Evolutionary conservation across 2,888 invertebrate genomes (phyloP).

Genomic region (Deroplatys truncata): DNA sequence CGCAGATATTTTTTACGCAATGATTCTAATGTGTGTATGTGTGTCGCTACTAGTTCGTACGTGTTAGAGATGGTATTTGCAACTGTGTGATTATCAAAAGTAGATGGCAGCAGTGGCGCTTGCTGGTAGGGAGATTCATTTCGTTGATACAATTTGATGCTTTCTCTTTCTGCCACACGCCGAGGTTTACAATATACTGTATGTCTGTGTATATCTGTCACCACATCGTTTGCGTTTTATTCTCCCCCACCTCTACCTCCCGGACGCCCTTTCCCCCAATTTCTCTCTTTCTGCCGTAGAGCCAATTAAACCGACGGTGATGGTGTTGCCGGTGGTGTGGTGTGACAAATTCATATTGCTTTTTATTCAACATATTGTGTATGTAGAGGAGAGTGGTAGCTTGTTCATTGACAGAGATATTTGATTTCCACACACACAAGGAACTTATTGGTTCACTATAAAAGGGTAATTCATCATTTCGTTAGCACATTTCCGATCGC

Average conservation of each 20-base stretch:
- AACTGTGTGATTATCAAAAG: slow-evolving; percentile 17
- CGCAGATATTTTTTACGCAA: slow-evolving; percentile 13
- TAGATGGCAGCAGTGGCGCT: background rate
- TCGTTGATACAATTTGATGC: slow-evolving; percentile 4
- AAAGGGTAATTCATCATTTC: background rate
- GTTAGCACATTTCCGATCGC: background rate
- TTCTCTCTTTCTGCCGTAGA: background rate
- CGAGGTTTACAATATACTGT: background rate
- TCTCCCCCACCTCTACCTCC: background rate
- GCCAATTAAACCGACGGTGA: background rate
- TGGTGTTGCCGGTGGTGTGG: background rate
- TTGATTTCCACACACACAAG: background rate
- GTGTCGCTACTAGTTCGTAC: background rate
- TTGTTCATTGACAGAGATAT: background rate
- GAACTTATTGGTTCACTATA: background rate
- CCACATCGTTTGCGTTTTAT: background rate
- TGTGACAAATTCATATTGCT: background rate
- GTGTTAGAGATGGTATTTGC: slow-evolving; percentile 11
- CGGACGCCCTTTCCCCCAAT: background rate
- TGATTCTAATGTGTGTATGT: slow-evolving; percentile 6
- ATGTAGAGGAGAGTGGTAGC: background rate
- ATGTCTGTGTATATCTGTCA: background rate
- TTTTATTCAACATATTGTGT: background rate
- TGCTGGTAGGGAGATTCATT: slow-evolving; percentile 2
- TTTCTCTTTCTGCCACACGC: background rate